Evolutionary conservation across 2,113 vertebrate genomes (phyloP), one percentile per base, ranked within the genome.

Genomic region (Dunckerocampus dactyliophorus): DNA sequence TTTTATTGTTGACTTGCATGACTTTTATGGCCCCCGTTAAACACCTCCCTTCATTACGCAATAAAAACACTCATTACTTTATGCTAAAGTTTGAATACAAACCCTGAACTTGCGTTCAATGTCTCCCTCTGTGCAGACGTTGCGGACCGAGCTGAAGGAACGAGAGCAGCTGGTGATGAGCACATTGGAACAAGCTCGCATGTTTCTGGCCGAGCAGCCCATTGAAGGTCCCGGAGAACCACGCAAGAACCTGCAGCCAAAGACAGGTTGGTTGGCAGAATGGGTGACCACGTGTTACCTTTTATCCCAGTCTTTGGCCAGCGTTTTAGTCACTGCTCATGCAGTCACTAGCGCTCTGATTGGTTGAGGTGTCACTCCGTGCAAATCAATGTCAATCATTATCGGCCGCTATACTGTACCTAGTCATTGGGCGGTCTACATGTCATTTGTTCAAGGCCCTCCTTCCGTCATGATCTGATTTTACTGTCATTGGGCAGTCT

Each of bases 141-240:
- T 99, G 74, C 90, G 85, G 56, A 91, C 89, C 39, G 96, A 99
- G 63, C 82, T 99, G 82, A 94, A 94, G 82, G 94, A 96, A 47
- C 95, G 93, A 12, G 96, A 97, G 50, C 92, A 91, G 65, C 75
- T 92, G 7, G 79, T 99, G 76, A 80, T 95, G 74, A 93, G 75
- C 2, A 92, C 96, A 31, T 86, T 98, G 76, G 95, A 98, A 73
- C 95, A 98, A 84, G 96, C 95, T n/a, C 89, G 93, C 39, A 82
- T 91, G 65, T 99, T 97, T 82, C 92, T 99, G 48, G 95, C 96
- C 45, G 95, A 99, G 77, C 95, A 98, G 63, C 97, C 95, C 20
- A 98, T 98, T 47, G 96, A 98, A 75, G 95, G 93, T 6, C 96
- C 96, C 0, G 96, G 96, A 76, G 96, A 99, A 60, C 96, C 96